Evolutionary conservation across 2,797 vertebrate species (phyloP).

Genomic region (Phalloptychus januarius): DNA sequence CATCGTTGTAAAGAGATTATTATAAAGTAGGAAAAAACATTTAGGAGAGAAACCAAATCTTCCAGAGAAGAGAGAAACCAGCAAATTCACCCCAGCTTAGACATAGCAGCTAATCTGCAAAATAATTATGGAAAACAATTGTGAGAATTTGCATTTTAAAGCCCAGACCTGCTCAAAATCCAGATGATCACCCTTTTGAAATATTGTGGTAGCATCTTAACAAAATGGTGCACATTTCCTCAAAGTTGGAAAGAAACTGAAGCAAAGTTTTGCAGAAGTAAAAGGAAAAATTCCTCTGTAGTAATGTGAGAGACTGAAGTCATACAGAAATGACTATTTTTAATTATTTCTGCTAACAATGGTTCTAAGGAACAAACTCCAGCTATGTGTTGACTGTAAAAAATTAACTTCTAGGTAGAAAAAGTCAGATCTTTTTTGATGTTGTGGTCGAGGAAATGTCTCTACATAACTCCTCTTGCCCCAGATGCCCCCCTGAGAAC

Average conservation of each 20-base stretch:
- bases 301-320: background rate
- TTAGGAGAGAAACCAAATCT: background rate
- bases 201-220: background rate
- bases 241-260: background rate
- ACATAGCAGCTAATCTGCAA: background rate
- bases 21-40: background rate
- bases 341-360: background rate
- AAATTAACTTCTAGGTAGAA: background rate
- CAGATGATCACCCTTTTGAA: background rate
- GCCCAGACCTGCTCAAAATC: background rate
- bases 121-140: background rate
- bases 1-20: background rate
- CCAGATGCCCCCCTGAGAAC: conserved; percentile 27
- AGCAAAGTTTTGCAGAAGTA: background rate
- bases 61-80: background rate
- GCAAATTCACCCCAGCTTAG: background rate
- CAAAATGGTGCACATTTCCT: background rate
- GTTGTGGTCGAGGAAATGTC: conserved; percentile 18
- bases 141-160: background rate
- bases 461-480: conserved; percentile 4
- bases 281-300: background rate
- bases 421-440: conserved; percentile 29
- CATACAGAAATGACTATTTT: background rate
- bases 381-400: conserved; percentile 13
- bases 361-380: conserved; percentile 1